Base-by-base conservation (phyloP, 2,888 invertebrate genomes). In the Microplitis manilae region DNA sequence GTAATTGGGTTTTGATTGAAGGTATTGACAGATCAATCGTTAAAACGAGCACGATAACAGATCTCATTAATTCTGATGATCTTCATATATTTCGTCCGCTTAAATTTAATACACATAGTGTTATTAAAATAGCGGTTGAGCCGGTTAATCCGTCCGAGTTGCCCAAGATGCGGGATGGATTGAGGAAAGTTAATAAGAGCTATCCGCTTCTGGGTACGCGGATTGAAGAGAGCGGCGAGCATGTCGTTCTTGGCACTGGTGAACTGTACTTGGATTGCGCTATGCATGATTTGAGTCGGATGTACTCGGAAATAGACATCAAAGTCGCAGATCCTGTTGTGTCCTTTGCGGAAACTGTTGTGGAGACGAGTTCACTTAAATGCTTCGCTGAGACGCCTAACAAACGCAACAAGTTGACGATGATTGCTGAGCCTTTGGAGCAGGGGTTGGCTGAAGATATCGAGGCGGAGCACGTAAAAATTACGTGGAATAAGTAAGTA, bases 331-430 rank as follows among this genome's bases (percentile, higher is more conserved):
- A 99, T 92, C 99, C 99, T 0, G 99, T 99, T 0, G 99, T 99
- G 0, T 96, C 97, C 0, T 99, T 99, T 90, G 99, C 99, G 90
- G 99, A 99, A 91, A 99, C 99, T 0, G 99, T 99, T 0, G 99
- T 99, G 0, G 99, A 99, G 90, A 99, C 99, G 0, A 99, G 98
- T 17, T 98, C 98, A 0, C 92, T 99, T 59, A 99, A 99, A 90
- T 99, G 99, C 90, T 99, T 99, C 90, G 99, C 99, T 72, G 99
- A 99, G 92, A 99, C 99, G 0, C 99, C 99, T 0, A 99, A 99
- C 90, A 99, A 99, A 87, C 95, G 97, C 89, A 99, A 99, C 91
- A 99, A 99, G 90, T 92, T 99, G 79, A 99, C 99, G 1, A 99
- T 99, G 99, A 99, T 99, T 86, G 98, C 99, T 0, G 99, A 99